A percentile compares a stretch with the other conserved stretches of the same genome.
Evolutionary conservation across 1,140 invertebrate species (phyloP).

Genomic region (Littorina saxatilis): DNA sequence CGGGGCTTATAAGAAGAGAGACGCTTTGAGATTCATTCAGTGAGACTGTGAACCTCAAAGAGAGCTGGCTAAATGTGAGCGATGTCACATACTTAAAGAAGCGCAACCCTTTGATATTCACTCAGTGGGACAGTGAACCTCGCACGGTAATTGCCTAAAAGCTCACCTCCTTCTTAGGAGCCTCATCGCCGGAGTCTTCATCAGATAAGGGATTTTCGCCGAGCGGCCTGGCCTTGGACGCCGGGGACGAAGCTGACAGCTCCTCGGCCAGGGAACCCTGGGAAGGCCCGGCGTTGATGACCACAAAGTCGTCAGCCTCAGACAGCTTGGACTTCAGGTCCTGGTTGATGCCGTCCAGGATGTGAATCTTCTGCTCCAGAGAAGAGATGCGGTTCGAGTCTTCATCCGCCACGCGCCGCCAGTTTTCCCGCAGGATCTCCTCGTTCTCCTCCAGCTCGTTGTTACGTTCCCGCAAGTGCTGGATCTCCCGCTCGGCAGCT

Average conservation of each 20-base stretch:
- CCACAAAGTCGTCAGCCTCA: constrained; percentile 58
- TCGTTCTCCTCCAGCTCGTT: constrained; percentile 69
- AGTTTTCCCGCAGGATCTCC: constrained; percentile 66
- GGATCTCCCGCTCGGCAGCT: constrained; percentile 64
- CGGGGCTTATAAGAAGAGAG: no score
- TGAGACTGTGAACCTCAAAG: no score
- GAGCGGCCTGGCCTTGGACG: not conserved
- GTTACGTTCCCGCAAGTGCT: constrained; percentile 53
- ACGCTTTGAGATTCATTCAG: no score
- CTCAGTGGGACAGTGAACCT: no score
- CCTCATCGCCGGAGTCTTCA: constrained; percentile 24
- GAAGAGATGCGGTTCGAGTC: constrained; percentile 62
- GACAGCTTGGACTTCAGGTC: constrained; percentile 63
- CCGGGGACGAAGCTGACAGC: constrained; percentile 37
- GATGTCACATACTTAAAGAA: no score
- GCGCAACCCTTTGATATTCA: no score
- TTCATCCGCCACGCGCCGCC: constrained; percentile 67
- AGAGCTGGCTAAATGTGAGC: no score
- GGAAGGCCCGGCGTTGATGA: constrained; percentile 42
- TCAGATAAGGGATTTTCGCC: not conserved
- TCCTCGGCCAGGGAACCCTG: constrained; percentile 62
- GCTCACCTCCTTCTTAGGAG: not conserved
- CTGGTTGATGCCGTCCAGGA: constrained; percentile 59
- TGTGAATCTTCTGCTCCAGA: constrained; percentile 64
- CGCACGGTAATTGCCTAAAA: no score